These are phyloP conservation scores for Scophthalmus maximus DNA, from an alignment of 2,113 vertebrate genomes.

Conservation along the genomic window DNA sequence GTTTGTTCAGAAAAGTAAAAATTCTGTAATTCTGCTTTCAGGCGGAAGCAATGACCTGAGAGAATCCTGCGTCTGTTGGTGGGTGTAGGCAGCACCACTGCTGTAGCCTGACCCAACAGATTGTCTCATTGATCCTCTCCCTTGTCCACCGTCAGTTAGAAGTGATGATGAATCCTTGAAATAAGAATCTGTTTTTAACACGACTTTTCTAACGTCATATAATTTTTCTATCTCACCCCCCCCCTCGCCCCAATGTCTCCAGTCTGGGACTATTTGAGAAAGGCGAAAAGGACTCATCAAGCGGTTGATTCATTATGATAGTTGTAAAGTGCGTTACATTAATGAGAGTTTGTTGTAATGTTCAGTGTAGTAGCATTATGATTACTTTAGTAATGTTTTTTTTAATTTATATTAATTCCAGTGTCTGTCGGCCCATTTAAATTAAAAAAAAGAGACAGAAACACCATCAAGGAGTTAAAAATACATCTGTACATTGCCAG, in stretches of 20 bases:
- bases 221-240: too few species aligned
- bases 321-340: too few species aligned
- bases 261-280: too few species aligned
- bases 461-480: background rate
- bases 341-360: background rate
- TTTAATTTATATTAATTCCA: background rate
- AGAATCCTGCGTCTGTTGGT: background rate
- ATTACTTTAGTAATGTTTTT: background rate
- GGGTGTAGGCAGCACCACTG: background rate
- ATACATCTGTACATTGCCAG: background rate
- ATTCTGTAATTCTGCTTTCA: background rate
- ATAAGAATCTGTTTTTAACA: background rate
- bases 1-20: background rate
- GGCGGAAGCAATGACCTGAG: background rate
- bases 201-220: too few species aligned
- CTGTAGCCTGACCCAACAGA: constrained; percentile 1
- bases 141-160: background rate
- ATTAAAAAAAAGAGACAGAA: constrained; percentile 4
- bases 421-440: background rate
- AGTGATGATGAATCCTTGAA: background rate
- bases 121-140: background rate
- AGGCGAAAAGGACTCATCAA: too few species aligned
- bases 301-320: too few species aligned
- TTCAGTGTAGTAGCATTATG: background rate
- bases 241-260: too few species aligned